Evolutionary conservation across 2,113 vertebrate species (phyloP).

Genomic region (Rynchops niger): DNA sequence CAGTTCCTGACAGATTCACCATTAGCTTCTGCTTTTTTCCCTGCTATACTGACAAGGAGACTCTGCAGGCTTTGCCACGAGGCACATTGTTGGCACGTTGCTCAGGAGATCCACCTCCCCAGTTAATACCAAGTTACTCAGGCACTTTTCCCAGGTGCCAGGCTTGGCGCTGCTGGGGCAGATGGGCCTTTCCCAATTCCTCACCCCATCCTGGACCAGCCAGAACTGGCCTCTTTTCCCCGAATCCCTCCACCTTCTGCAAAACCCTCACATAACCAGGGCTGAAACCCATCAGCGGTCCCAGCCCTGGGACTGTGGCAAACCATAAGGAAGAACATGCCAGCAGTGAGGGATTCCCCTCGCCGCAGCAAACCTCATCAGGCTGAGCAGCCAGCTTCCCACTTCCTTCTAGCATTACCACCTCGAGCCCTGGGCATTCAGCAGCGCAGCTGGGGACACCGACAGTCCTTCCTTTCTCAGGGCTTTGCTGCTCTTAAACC

Average conservation of each 20-base stretch:
- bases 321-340: background rate
- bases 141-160: background rate
- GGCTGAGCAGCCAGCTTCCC: background rate
- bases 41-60: background rate
- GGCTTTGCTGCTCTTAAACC: background rate
- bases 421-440: background rate
- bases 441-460: background rate
- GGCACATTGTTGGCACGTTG: background rate
- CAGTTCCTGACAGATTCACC: background rate
- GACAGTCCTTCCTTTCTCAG: background rate
- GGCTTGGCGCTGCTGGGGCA: background rate
- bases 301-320: background rate
- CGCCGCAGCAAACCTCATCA: background rate
- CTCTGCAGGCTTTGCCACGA: background rate
- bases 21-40: background rate
- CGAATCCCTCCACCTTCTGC: background rate
- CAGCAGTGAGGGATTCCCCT: background rate
- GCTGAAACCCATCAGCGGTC: background rate
- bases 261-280: background rate
- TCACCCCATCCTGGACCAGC: background rate
- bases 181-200: background rate
- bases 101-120: background rate
- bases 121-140: background rate
- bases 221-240: background rate
- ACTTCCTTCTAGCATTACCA: background rate